Conservation (phyloP, 2,888 invertebrate species). For the Drosophila neotestacea region DNA sequence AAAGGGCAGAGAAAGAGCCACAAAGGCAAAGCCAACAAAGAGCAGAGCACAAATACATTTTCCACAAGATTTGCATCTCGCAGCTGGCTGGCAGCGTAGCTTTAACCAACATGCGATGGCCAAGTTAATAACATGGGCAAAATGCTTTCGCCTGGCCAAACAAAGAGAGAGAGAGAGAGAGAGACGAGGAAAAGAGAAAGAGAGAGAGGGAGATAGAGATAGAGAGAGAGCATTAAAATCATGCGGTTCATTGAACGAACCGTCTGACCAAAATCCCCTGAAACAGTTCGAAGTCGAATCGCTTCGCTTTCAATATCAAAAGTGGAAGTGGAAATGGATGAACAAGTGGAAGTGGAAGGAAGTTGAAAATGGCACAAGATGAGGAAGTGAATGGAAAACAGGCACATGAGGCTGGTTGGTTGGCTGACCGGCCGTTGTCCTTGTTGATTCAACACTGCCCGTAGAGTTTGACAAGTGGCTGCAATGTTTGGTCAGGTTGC, state of each 20-base stretch:
- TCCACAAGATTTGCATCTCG: conserved; percentile 69
- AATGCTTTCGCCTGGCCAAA: conserved; percentile 40
- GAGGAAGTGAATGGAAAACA: conserved; percentile 15
- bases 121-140: conserved; percentile 67
- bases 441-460: conserved; percentile 53
- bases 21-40: conserved; percentile 20
- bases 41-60: conserved; percentile 32
- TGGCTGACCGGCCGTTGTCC: conserved; percentile 17
- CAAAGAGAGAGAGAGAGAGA: not conserved
- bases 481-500: conserved; percentile 62
- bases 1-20: conserved; percentile 4
- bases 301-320: conserved; percentile 72
- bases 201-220: not conserved
- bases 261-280: conserved; percentile 55
- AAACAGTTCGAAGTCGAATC: conserved; percentile 24
- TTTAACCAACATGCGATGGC: conserved; percentile 37
- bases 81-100: conserved; percentile 23
- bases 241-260: conserved; percentile 73
- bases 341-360: not conserved
- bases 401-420: conserved; percentile 28
- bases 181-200: not conserved
- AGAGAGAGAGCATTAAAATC: conserved; percentile 67
- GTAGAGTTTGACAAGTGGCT: conserved; percentile 71
- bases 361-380: not conserved
- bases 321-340: conserved; percentile 61